These are phyloP conservation scores for Pristionchus mayeri DNA, from an alignment of 2,888 invertebrate species.

Conservation along the genomic window DNA sequence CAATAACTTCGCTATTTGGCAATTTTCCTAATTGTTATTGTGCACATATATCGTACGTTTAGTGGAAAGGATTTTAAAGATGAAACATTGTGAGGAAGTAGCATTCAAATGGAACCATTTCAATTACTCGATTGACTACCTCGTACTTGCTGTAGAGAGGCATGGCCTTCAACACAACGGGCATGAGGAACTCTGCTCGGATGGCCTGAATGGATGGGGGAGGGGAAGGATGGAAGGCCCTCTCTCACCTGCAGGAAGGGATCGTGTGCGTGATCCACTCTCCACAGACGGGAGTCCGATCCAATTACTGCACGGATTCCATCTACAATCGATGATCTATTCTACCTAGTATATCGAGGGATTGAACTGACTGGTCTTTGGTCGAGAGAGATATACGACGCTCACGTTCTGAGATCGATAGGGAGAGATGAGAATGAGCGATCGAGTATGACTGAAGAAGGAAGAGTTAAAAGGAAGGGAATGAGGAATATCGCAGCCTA, in stretches of 20 bases:
- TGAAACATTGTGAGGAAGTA: not conserved
- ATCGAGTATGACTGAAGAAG: constrained; percentile 15
- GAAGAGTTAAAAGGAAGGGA: not conserved
- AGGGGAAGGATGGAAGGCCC: not conserved
- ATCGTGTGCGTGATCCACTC: constrained; percentile 44
- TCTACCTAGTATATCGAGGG: not conserved
- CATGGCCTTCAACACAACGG: constrained; percentile 8
- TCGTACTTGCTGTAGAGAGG: constrained; percentile 43
- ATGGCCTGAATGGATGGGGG: not conserved
- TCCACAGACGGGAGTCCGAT: constrained; percentile 26
- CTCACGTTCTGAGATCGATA: constrained; percentile 7
- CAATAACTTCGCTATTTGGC: no score
- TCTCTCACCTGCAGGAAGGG: constrained; percentile 16
- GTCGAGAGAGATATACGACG: constrained; percentile 8
- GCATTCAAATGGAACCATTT: no score
- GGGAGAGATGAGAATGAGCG: constrained; percentile 2
- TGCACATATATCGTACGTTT: no score
- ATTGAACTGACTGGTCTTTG: constrained; percentile 33
- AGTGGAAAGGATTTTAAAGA: not conserved
- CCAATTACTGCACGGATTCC: constrained; percentile 24
- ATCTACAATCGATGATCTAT: constrained; percentile 5
- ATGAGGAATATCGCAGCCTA: no score
- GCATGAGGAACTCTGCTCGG: constrained; percentile 15
- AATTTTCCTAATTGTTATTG: no score
- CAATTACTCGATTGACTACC: not conserved